Conservation (phyloP, 2,797 vertebrate species). For the Gallinago stenura region DNA sequence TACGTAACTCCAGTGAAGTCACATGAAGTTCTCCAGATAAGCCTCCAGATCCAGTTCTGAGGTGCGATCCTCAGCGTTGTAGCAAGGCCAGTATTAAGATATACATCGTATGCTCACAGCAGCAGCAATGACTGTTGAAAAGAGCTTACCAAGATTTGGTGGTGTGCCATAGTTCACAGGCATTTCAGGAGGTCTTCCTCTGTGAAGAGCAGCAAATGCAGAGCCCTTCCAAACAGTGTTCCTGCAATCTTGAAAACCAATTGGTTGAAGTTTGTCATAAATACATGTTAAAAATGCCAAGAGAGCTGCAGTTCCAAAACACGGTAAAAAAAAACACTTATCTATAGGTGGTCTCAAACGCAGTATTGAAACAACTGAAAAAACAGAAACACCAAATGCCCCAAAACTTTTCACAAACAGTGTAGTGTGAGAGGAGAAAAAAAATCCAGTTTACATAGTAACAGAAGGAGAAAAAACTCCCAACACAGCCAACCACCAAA, state of each 20-base stretch:
- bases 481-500: neutral
- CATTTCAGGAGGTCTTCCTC: conserved; percentile 97
- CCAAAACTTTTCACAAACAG: neutral
- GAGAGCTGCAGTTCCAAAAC: neutral
- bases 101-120: neutral
- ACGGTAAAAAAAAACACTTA: rapidly evolving
- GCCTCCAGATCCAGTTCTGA: neutral
- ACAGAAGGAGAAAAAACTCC: neutral
- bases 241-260: conserved; percentile 86
- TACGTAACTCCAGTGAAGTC: neutral
- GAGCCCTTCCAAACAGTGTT: conserved; percentile 88
- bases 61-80: neutral
- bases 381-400: neutral
- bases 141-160: conserved; percentile 85
- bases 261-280: conserved; percentile 3
- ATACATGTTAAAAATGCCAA: neutral
- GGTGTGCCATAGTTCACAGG: conserved; percentile 87
- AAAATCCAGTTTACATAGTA: neutral
- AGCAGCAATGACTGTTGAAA: neutral
- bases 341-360: neutral
- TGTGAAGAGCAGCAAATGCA: conserved; percentile 94
- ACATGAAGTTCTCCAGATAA: neutral
- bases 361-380: neutral
- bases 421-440: neutral
- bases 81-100: neutral